Base-by-base conservation (phyloP, 2,797 vertebrate genomes). In the Diceros bicornis region DNA sequence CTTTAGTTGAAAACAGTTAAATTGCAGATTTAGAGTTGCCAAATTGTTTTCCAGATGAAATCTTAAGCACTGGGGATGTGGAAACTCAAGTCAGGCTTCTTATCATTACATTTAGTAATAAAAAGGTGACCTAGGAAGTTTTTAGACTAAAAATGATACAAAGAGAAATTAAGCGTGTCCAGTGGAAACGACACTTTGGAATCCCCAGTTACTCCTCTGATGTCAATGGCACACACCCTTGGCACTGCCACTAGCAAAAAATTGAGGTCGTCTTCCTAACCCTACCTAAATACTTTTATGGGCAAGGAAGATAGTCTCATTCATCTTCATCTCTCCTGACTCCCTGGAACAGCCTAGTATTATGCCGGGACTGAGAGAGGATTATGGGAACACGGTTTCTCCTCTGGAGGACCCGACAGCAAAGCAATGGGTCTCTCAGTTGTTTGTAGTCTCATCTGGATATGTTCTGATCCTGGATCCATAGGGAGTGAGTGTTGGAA, bases 1-100 rank as follows among this genome's bases (percentile, higher is more conserved):
- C n/a, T 72, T 47, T 82, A 72, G 64, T 81, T 92, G 14, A 91
- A 96, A 97, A 37, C 16, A 82, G 92, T 93, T 62, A 79, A 74
- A 93, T 32, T 62, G 29, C 17, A 96, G 44, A 68, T 34, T 83
- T 44, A 62, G 25, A 89, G 50, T 91, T 95, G 44, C 21, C 62
- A 92, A 90, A 47, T 69, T 32, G 37, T 34, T 96, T 96, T 94
- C 50, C 47, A 93, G 44, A 83, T 85, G 32, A 86, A 94, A 91
- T 5, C 52, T 89, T 85, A 44, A 95, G 44, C n/a, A n/a, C 0
- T 69, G 21, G n/a, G 0, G 83, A 89, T 32, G 21, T 89, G 59
- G 21, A 94, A 81, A 91, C 14, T 18, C 41, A 61, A 90, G 34
- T 95, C 47, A 77, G 50, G 4, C 34, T 85, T 88, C 41, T 90